Evolutionary conservation across 2,113 vertebrate species (phyloP).

Genomic region (Dascyllus trimaculatus): DNA sequence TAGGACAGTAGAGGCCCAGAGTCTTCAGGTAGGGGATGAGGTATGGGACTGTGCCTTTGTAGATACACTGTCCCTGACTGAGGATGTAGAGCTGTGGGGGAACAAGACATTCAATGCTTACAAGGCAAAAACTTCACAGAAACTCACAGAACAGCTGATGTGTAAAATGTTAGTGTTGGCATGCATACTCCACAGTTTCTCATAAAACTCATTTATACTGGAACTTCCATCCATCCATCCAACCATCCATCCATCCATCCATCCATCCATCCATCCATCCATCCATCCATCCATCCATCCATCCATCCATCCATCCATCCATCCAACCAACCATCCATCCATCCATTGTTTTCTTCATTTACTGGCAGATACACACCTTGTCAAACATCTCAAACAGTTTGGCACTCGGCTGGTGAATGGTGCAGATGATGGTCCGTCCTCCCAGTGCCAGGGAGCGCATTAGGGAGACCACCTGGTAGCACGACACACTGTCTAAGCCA

Average conservation of each 20-base stretch:
- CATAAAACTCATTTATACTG: neutral
- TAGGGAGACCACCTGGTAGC: constrained; percentile 97
- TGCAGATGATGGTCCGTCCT: constrained; percentile 97
- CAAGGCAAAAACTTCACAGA: no score
- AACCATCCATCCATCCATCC: neutral
- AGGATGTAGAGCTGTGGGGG: constrained; percentile 95
- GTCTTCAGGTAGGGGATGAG: constrained; percentile 97
- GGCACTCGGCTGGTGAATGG: constrained; percentile 98
- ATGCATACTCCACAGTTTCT: neutral
- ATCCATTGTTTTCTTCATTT: no score
- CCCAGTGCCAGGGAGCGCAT: constrained; percentile 95
- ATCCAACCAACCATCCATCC: neutral
- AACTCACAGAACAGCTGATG: neutral
- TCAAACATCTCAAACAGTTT: constrained; percentile 99
- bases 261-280: neutral
- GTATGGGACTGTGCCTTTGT: constrained; percentile 92
- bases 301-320: neutral
- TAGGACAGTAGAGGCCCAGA: constrained; percentile 95
- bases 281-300: neutral
- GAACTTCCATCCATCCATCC: neutral
- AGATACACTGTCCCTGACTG: constrained; percentile 98
- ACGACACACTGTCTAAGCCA: constrained; percentile 95
- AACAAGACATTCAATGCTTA: neutral
- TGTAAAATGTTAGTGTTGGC: neutral
- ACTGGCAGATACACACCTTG: constrained; percentile 85